A percentile compares a stretch with the other conserved stretches of the same genome.
Conservation (phyloP, 2,113 vertebrate species). For the Oncorhynchus kisutch region DNA sequence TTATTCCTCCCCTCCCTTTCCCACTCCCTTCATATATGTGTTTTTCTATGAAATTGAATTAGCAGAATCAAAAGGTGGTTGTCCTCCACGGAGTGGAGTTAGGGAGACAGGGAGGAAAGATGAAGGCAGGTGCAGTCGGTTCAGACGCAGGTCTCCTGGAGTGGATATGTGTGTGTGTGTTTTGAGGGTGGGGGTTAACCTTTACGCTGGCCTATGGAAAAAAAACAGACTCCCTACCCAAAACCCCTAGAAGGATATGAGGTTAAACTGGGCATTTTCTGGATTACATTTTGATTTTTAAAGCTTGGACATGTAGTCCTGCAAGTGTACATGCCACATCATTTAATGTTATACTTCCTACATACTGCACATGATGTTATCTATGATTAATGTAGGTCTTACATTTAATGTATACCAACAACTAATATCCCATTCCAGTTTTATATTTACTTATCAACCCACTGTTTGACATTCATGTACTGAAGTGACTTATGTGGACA, state of each 20-base stretch:
- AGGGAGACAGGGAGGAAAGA: slow-evolving; percentile 73
- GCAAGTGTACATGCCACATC: slow-evolving; percentile 21
- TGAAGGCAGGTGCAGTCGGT: slow-evolving; percentile 73
- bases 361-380: not conserved
- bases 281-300: slow-evolving; percentile 54
- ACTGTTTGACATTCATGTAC: too few species aligned
- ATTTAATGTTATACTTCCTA: not conserved
- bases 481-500: too few species aligned
- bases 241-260: slow-evolving; percentile 56
- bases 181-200: slow-evolving; percentile 56
- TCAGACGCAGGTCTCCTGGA: slow-evolving; percentile 72
- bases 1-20: slow-evolving; percentile 56
- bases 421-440: not conserved
- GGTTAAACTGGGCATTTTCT: slow-evolving; percentile 5
- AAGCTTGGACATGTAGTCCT: slow-evolving; percentile 24
- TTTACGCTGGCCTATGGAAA: slow-evolving; percentile 63
- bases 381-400: not conserved
- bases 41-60: slow-evolving; percentile 82
- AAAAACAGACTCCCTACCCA: slow-evolving; percentile 56
- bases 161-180: not conserved
- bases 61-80: slow-evolving; percentile 78
- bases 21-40: slow-evolving; percentile 70
- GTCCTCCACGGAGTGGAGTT: slow-evolving; percentile 69
- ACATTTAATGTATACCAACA: not conserved
- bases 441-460: not conserved